Evolutionary conservation across 2,797 vertebrate genomes (phyloP), one percentile per base, ranked within the genome.

Genomic region (Clarias laeviceps): DNA sequence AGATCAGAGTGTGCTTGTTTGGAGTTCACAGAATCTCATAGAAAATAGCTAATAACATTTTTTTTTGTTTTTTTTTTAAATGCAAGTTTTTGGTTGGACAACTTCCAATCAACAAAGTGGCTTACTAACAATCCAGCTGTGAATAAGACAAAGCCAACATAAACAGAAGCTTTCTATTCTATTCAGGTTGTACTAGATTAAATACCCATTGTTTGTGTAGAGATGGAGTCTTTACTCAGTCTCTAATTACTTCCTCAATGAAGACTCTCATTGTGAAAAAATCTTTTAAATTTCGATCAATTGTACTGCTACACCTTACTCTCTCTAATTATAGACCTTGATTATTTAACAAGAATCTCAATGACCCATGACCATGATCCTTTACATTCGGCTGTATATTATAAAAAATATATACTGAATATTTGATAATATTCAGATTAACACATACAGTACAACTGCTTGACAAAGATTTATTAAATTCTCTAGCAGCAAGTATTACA

Each of bases 1-100:
- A 27, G 50, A 76, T 76, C 45, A 83, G 57, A 5, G 14, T n/a
- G n/a, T 83, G 56, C 15, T 61, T 62, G 50, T 86, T 82, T 78
- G 27, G 72, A n/a, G 11, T 40, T 77, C 70, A 32, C 5, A 56
- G 69, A 70, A 45, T 29, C n/a, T 27, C 32, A 40, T 32, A 74
- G 59, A 81, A 70, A 76, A 70, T 11, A 65, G 54, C 11, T 40
- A 79, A 84, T 34, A 22, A 69, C 0, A 12, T 29, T 40, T 54
- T 54, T 12, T 50, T 50, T 50, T 9, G 11, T 45, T 45, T 6
- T 45, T 45, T 45, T 11, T 34, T 77, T 18, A 22, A 34, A 59
- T 14, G 18, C 56, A 78, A 17, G 56, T 40, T 79, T 79, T n/a
- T 40, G 57, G n/a, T 40, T 40, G 22, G 32, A 79, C 34, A 45